Conservation (phyloP, 2,888 invertebrate species). For the Maniola hyperantus region DNA sequence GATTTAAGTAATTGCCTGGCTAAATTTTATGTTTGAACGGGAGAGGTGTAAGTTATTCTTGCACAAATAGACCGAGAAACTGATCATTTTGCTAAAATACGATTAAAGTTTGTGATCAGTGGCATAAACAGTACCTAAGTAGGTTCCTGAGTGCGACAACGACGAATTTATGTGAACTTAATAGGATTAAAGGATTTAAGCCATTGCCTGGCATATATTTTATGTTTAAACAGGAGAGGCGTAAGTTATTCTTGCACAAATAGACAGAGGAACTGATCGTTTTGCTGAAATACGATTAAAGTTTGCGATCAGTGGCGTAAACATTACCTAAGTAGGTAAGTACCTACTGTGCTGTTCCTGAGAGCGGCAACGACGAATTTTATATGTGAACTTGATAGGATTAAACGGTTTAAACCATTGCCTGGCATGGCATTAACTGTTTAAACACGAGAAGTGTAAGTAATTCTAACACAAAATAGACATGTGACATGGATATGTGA, state of each 20-base stretch:
- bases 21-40: not conserved
- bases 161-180: slow-evolving; percentile 17
- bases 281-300: too few relatives aligned
- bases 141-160: slow-evolving; percentile 14
- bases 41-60: not conserved
- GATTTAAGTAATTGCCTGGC: not conserved
- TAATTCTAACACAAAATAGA: too few relatives aligned
- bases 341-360: too few relatives aligned
- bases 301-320: too few relatives aligned
- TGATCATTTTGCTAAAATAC: too few relatives aligned
- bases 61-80: too few relatives aligned
- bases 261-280: too few relatives aligned
- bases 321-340: too few relatives aligned
- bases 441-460: not conserved
- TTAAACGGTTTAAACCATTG: not conserved
- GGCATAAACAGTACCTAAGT: too few relatives aligned
- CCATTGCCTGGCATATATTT: not conserved
- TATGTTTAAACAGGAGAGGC: not conserved
- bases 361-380: slow-evolving; percentile 17
- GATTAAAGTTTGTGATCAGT: too few relatives aligned
- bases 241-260: not conserved
- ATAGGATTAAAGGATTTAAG: slow-evolving; percentile 3
- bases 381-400: slow-evolving; percentile 16
- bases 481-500: too few relatives aligned
- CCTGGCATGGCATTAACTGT: not conserved